Base-by-base conservation (phyloP, 2,888 invertebrate species). In the Polylopha cassiicola region DNA sequence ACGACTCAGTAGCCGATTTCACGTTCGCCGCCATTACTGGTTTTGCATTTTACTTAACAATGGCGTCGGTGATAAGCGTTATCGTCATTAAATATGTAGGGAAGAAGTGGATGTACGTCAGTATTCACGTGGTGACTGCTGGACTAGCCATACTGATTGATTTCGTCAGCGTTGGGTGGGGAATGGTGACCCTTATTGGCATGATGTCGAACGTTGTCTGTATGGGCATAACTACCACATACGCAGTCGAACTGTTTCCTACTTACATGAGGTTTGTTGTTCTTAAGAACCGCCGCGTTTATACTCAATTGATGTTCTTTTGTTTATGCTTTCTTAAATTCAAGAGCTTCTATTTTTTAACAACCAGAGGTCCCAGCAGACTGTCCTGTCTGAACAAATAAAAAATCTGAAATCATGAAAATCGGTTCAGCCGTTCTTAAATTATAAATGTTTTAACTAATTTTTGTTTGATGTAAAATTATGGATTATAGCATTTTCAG, bases 231-330 rank as follows among this genome's bases (percentile, higher is more conserved):
- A 41, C 41, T 4, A 44, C 44, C 4, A 32, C 31, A 2, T 44
- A 44, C n/a, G 44, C 44, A 8, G 41, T 44, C 4, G 44, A 44
- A 18, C 20, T 44, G 21, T 44, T 44, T 7, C 44, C 44, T 2
- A 44, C 44, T 4, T 44, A 44, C 17, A 39, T 44, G 41, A 44
- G 44, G 44, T 44, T n/a, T n/a, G n/a, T n/a, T n/a, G n/a, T n/a
- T n/a, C n/a, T n/a, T n/a, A n/a, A n/a, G n/a, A n/a, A n/a, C n/a
- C n/a, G n/a, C n/a, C n/a, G n/a, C n/a, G n/a, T n/a, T n/a, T n/a
- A n/a, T n/a, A n/a, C n/a, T n/a, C n/a, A n/a, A n/a, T n/a, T n/a
- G n/a, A n/a, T n/a, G n/a, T n/a, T n/a, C n/a, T n/a, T n/a, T n/a
- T n/a, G n/a, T n/a, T n/a, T n/a, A n/a, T n/a, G n/a, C n/a, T n/a